These are phyloP conservation scores for Ephydatia muelleri DNA, from an alignment of 37 sponge, comb jelly and placozoan species.

Conservation along the genomic window DNA sequence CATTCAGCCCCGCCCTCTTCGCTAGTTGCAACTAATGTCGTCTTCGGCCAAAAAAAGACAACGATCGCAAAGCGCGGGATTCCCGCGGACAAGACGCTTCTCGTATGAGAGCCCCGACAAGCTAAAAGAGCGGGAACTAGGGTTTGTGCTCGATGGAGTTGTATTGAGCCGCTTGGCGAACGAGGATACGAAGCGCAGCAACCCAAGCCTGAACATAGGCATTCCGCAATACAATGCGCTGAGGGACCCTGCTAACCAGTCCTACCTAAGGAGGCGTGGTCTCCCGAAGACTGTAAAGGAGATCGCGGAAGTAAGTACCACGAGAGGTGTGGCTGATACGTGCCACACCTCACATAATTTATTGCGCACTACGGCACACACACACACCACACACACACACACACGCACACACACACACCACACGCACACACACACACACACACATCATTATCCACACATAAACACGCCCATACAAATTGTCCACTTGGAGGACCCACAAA, in stretches of 20 bases:
- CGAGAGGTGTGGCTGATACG: neutral
- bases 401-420: neutral
- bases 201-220: slow-evolving; percentile 70
- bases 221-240: slow-evolving; percentile 74
- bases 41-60: neutral
- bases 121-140: slow-evolving; percentile 58
- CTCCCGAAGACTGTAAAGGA: slow-evolving; percentile 48
- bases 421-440: neutral
- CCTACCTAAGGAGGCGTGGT: slow-evolving; percentile 53
- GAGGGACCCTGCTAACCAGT: slow-evolving; percentile 38
- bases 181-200: slow-evolving; percentile 66
- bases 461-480: too few species aligned
- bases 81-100: slow-evolving; percentile 15
- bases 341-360: neutral
- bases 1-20: neutral
- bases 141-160: slow-evolving; percentile 69
- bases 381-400: neutral
- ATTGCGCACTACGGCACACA: neutral
- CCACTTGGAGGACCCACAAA: neutral
- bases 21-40: neutral
- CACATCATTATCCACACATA: too few species aligned
- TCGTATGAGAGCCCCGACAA: slow-evolving; percentile 31
- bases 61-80: slow-evolving; percentile 9
- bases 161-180: slow-evolving; percentile 61
- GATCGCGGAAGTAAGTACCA: neutral